Evolutionary conservation across 2,888 invertebrate species (phyloP), one percentile per base, ranked within the genome.

Genomic region (Timandra comae): DNA sequence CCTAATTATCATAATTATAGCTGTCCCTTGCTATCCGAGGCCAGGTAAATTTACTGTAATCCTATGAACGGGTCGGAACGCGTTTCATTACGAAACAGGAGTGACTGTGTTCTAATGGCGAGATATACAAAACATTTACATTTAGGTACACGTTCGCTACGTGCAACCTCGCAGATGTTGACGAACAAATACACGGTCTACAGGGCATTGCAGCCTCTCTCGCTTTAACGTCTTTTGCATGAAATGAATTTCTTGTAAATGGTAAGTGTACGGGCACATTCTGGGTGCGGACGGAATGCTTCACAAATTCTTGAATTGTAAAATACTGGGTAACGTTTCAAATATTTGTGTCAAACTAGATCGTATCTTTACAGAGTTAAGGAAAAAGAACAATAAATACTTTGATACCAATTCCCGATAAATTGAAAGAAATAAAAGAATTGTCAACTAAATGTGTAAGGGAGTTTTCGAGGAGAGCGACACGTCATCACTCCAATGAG

Each of bases 401-500:
- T 25, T 21, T 27, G 12, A 21, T 11, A 20, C 12, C 13, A 27
- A 32, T 33, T 30, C 11, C 27, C 27, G 12, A 33, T 12, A 30
- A 29, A 33, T 16, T 32, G 33, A 10, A 29, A 22, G 31, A 21
- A 39, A 41, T 38, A 46, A 43, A 43, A 27, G 30, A 43, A 43
- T 38, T 38, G 29, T 34, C 38, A 37, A 33, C 24, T 30, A 30
- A 11, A 24, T 10, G 24, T 10, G 11, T 11, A 9, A 24, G 38
- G 35, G 29, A 16, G 6, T 16, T 16, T 36, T 27, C 20, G 59
- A 53, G 47, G 45, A 51, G 50, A 46, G 38, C 41, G 52, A 50
- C 47, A 52, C 49, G 51, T 58, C 46, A 51, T 56, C 46, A 53
- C 52, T 54, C 55, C 59, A 56, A 53, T 54, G 55, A 59, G 55